Base-by-base conservation (phyloP, 2,797 vertebrate genomes). In the Pangasius macronema region DNA sequence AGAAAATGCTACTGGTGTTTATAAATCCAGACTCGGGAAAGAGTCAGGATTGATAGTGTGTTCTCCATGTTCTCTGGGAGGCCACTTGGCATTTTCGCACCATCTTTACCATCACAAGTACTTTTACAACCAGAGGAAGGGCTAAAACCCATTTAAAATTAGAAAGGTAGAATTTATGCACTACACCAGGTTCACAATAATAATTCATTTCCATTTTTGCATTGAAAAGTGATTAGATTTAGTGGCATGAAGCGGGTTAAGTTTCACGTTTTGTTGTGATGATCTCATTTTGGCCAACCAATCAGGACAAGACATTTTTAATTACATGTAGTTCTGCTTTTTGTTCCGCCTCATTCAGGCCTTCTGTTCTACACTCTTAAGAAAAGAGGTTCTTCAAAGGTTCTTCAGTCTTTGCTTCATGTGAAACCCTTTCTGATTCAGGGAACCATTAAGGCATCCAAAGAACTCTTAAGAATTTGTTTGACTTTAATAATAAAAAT, bases 1-100 rank as follows among this genome's bases (percentile, higher is more conserved):
- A 16, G 33, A 72, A 30, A 59, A 46, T 18, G 51, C 16, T n/a
- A 6, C 42, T 16, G 13, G 36, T 81, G 85, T 82, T 86, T 86
- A 86, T 49, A 55, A 59, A 67, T 59, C 24, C 18, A n/a, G 20
- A 8, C 8, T n/a, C 49, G 11, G 85, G 30, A 33, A 9, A 7
- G 42, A 79, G 5, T 75, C 53, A 7, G 33, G 18, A 18, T 61
- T 42, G 75, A 67, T 67, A 70, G 36, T 2, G 51, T 5, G 65
- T 14, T 30, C 65, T 61, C 68, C 27, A 10, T 46, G 65, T 86
- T 65, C 30, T 81, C 24, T 68, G n/a, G 57, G 65, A 86, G 53
- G 53, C 11, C 77, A 18, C 3, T 14, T 24, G 14, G 4, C 61
- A 20, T 6, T 57, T 67, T 57, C 65, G 63, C 75, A 79, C 75